phyloP scores from a whole-genome alignment of 2,113 vertebrate genomes.

The Tragelaphus scriptus region DNA sequence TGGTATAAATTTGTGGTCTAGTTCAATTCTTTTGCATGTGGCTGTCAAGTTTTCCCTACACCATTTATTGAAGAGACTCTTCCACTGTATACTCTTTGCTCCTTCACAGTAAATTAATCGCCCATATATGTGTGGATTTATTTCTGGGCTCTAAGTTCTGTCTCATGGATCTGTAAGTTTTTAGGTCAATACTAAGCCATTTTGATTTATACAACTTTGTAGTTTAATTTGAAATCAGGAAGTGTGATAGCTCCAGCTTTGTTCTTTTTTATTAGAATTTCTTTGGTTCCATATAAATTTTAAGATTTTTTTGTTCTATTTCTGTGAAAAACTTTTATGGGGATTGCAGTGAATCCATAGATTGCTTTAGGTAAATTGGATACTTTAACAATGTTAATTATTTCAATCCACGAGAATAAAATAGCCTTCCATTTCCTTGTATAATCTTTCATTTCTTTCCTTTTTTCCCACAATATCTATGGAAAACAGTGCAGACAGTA shows the following conservation, averaged over 20 bases:
- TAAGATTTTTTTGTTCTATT: background rate
- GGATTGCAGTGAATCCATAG: background rate
- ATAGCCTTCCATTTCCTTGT: background rate
- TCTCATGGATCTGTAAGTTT: background rate
- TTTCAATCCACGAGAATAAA: background rate
- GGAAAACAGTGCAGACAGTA: background rate
- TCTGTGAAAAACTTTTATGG: background rate
- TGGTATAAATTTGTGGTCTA: background rate
- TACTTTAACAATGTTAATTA: background rate
- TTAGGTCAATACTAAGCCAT: background rate
- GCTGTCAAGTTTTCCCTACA: background rate
- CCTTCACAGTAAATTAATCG: background rate
- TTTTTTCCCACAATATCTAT: background rate
- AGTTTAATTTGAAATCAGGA: background rate
- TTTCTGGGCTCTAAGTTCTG: background rate
- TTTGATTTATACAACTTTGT: background rate
- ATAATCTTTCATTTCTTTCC: background rate
- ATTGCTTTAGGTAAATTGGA: background rate
- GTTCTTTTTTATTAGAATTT: background rate
- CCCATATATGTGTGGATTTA: background rate
- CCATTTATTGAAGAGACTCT: background rate
- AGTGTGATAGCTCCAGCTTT: background rate
- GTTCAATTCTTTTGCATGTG: background rate
- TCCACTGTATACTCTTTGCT: background rate
- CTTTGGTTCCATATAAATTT: background rate